A percentile compares a stretch with the other conserved stretches of the same genome.
phyloP scores from a whole-genome alignment of 2,113 vertebrate genomes.

The Grammomys surdaster region DNA sequence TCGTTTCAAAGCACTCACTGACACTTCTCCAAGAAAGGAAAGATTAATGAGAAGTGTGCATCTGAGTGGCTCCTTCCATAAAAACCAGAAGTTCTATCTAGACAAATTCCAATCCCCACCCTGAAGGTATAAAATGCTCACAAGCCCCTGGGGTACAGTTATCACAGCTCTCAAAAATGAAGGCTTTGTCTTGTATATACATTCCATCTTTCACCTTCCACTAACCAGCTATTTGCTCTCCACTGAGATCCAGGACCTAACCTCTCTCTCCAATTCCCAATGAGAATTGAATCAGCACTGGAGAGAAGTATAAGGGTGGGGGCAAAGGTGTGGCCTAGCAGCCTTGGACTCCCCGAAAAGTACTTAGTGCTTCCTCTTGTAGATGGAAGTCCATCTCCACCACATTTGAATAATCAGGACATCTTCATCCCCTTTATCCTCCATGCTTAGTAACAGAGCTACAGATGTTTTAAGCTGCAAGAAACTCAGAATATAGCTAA shows the following conservation, averaged over 20 bases:
- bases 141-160: background rate
- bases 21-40: background rate
- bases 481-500: background rate
- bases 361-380: background rate
- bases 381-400: background rate
- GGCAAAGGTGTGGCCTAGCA: background rate
- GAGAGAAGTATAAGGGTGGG: too few species aligned
- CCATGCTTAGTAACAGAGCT: background rate
- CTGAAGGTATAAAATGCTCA: background rate
- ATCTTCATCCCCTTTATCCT: background rate
- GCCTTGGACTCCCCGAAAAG: background rate
- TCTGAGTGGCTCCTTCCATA: background rate
- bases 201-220: background rate
- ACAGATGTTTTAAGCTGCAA: background rate
- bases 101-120: slow-evolving; percentile 37
- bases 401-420: background rate
- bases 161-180: background rate
- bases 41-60: background rate
- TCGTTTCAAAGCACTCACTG: background rate
- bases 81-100: slow-evolving; percentile 25
- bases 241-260: background rate
- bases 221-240: background rate
- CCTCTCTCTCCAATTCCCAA: background rate
- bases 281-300: background rate
- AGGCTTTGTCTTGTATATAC: background rate